Base-by-base conservation (phyloP, 2,888 invertebrate genomes). In the Athripsodes cinereus region DNA sequence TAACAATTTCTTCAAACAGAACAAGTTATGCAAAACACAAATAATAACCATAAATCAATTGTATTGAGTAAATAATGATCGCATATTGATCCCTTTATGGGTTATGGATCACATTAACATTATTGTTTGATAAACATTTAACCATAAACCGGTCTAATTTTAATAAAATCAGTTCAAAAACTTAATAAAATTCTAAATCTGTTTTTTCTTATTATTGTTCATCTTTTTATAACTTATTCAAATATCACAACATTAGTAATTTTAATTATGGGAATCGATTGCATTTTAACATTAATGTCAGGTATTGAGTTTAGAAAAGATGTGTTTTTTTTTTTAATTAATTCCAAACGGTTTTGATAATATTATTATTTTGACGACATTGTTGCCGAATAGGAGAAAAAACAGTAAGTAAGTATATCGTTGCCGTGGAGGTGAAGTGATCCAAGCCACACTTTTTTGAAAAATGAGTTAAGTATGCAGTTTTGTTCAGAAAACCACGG, bases 221-320 rank as follows among this genome's bases (percentile, higher is more conserved):
- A 54, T 54, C 31, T 26, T 16, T n/a, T n/a, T 47, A 48, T 47
- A 22, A 20, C 3, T 48, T 55, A 48, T 55, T 50, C 50, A 20
- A 49, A 49, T 55, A 22, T 49, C 21, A 22, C 13, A 22, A 3
- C 19, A 21, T 20, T 52, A 46, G 40, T 55, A 52, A 59, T 44
- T 55, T 52, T 47, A 34, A 34, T 44, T 31, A 46, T 58, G 54
- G 54, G 56, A 54, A 58, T 58, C 51, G 16, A 54, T 54, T 22
- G 26, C 40, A 2, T 40, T 16, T 40, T 13, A 31, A 31, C 11
- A 31, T 49, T 52, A 21, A 19, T 31, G 48, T 47, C 48, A 47
- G 46, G 11, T 19, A n/a, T n/a, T 53, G 50, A 2, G 22, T 49
- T n/a, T n/a, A n/a, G n/a, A n/a, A n/a, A n/a, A n/a, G n/a, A n/a